Evolutionary conservation across 2,888 invertebrate genomes (phyloP).

Genomic region (Raillietiella orientalis): DNA sequence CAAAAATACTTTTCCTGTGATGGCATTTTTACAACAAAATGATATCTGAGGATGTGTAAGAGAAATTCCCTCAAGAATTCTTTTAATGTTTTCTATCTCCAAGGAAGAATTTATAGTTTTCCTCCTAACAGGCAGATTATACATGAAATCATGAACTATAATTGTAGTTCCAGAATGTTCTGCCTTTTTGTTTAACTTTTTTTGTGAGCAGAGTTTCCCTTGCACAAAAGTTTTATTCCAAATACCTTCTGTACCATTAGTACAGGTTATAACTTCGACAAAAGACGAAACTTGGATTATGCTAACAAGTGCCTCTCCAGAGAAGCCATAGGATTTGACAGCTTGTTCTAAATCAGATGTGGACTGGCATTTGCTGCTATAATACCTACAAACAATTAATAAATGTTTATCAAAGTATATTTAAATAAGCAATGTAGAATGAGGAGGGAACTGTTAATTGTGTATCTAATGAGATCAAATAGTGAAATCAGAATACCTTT

Average conservation of each 20-base stretch:
- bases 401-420: background rate
- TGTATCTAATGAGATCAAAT: no score
- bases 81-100: conserved; percentile 24
- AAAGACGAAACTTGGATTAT: conserved; percentile 20
- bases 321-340: conserved; percentile 25
- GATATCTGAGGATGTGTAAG: conserved; percentile 26
- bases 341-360: conserved; percentile 18
- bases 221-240: conserved; percentile 21
- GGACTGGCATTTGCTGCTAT: conserved; percentile 26
- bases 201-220: conserved; percentile 15
- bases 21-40: conserved; percentile 31
- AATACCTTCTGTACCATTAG: conserved; percentile 15
- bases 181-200: conserved; percentile 13
- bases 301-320: conserved; percentile 30
- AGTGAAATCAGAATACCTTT: no score
- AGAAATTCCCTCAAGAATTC: conserved; percentile 23
- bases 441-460: no score
- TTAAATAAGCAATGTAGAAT: background rate
- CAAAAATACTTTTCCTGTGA: conserved; percentile 21
- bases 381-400: conserved; percentile 14
- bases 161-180: conserved; percentile 37
- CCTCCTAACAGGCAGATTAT: conserved; percentile 25
- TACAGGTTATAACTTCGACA: conserved; percentile 24
- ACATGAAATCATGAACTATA: conserved; percentile 26
- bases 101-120: conserved; percentile 18